Conservation (phyloP, 1,140 invertebrate species). For the Chelonus insularis region DNA sequence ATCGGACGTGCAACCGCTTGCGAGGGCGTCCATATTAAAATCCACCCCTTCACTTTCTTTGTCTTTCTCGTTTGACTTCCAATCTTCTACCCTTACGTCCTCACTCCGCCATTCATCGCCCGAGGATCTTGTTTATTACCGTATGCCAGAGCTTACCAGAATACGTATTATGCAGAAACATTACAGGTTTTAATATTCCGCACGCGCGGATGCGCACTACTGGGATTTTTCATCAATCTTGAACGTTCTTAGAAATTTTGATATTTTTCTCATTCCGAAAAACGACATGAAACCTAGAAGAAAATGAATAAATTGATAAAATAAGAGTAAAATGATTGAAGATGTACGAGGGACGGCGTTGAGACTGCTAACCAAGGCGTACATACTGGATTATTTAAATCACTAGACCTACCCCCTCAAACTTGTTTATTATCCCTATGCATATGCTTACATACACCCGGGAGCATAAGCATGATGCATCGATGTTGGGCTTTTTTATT, state of each 20-base stretch:
- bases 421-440: conserved; percentile 24
- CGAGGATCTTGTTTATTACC: conserved; percentile 19
- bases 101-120: conserved; percentile 26
- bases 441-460: conserved; percentile 19
- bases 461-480: background rate
- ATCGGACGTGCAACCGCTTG: conserved; percentile 49
- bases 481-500: background rate
- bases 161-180: conserved; percentile 12
- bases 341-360: background rate
- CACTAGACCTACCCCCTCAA: conserved; percentile 5
- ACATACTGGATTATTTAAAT: conserved; percentile 23
- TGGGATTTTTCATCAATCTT: background rate
- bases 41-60: conserved; percentile 32
- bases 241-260: too few species aligned
- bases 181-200: conserved; percentile 9
- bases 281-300: too few species aligned
- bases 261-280: too few species aligned
- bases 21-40: conserved; percentile 55
- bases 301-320: background rate
- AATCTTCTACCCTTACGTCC: background rate
- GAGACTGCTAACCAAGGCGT: background rate
- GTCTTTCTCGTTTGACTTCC: conserved; percentile 16
- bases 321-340: background rate
- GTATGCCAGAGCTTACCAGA: conserved; percentile 6
- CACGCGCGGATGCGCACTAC: conserved; percentile 10